Evolutionary conservation across 2,797 vertebrate genomes (phyloP), one percentile per base, ranked within the genome.

Genomic region (Onychomys torridus): DNA sequence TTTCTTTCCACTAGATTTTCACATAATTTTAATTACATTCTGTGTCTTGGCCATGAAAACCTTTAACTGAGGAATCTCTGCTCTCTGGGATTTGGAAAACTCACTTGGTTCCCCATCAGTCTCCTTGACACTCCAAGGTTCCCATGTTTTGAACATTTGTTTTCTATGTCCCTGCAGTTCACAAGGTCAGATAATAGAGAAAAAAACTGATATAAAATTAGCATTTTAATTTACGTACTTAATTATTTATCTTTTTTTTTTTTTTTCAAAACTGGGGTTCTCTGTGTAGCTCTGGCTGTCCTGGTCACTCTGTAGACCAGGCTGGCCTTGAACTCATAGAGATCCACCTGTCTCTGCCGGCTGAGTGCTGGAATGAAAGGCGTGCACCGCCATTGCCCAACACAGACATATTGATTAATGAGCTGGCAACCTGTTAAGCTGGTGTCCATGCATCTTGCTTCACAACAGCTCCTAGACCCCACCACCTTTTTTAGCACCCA

Each of bases 21-120:
- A 88, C 34, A 57, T n/a, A 79, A 52, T 91, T 91, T 91, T 77
- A 63, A 89, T 94, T 59, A 73, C 4, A 46, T 67, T 92, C 37
- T 61, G 27, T 27, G 67, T 52, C 13, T 92, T 81, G 77, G 0
- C 46, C 23, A 9, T 11, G 16, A 85, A 92, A 81, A 14, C n/a
- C 76, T 81, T 75, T 43, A 91, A 59, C 1, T 81, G 76, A 75
- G 55, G 37, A 34, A 11, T 81, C 32, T 87, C 52, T 27, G 34
- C 17, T 23, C 40, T 27, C 82, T 85, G 82, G 40, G 61, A 67
- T 85, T 83, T 63, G 59, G 55, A 83, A 83, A 83, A 43, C 16
- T 57, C n/a, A 32, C 59, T 83, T 83, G 2, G 63, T 43, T 83
- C 49, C 59, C 37, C 10, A 21, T 7, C 37, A 87, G 32, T 49